Conservation (phyloP, 2,113 vertebrate species). For the Thinocorus orbignyianus region DNA sequence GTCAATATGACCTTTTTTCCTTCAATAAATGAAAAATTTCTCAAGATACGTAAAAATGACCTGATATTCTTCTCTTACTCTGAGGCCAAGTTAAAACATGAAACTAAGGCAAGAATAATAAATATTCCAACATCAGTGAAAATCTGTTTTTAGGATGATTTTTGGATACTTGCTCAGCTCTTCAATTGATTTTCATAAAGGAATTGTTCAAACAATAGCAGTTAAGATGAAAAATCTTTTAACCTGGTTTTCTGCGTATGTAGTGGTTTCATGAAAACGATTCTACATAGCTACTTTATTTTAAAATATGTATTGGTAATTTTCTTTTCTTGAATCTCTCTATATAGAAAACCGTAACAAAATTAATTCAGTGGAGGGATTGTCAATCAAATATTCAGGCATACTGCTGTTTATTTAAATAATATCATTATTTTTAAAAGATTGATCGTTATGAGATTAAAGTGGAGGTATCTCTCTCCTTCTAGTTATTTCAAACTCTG, state of each 20-base stretch:
- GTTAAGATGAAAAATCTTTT: neutral
- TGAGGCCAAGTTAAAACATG: neutral
- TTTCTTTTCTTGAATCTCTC: neutral
- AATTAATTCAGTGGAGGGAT: neutral
- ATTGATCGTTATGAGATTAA: neutral
- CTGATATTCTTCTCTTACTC: neutral
- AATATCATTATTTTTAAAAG: neutral
- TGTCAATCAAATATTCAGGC: neutral
- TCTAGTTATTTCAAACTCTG: neutral
- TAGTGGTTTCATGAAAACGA: neutral
- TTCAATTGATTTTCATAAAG: neutral
- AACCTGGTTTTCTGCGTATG: neutral
- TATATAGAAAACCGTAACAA: neutral
- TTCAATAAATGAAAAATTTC: neutral
- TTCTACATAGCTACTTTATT: neutral
- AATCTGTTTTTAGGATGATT: neutral
- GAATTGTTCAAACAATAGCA: neutral
- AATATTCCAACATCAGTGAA: neutral
- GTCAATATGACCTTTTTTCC: neutral
- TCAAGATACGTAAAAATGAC: neutral
- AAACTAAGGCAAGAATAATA: neutral
- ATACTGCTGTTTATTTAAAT: neutral
- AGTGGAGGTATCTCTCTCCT: neutral
- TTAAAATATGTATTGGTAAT: neutral
- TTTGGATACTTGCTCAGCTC: neutral